Base-by-base conservation (phyloP, 1,140 invertebrate genomes). In the Solenopsis fugax region DNA sequence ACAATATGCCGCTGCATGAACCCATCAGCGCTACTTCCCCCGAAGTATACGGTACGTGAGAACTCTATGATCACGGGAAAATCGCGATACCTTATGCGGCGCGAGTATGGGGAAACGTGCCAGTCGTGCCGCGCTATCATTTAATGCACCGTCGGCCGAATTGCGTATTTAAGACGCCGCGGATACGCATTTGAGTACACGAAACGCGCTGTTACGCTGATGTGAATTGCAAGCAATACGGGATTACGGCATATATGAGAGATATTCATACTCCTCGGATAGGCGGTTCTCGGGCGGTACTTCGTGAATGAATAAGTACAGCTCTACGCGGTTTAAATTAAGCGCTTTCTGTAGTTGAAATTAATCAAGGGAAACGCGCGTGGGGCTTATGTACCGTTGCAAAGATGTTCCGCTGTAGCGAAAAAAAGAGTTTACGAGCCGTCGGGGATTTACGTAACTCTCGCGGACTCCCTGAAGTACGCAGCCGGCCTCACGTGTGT, bases 1-100 rank as follows among this genome's bases (percentile, higher is more conserved):
- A 95, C 90, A 94, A 93, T 89, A 77, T 95, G 89, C 93, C 93
- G 76, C 87, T 94, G 62, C 93, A 95, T 90, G 94, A 95, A 85
- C 91, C 94, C 71, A 92, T 93, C 91, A 93, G 91, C 65, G 88
- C 90, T 52, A 81, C 72, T 45, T 85, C 84, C 71, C 89, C 81
- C 69, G 92, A 94, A 82, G 89, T 86, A 73, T 93, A 93, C 77
- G 89, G 94, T 94, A 90, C 48, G 89, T 90, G 71, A 69, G 56
- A 72, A 62, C 52, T 45, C 52, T 12, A 21, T 56, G 52, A 86
- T 77, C 78, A 62, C 41, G 29, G 1, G 54, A 84, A 60, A 67
- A 78, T 85, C 58, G 73, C 76, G 76, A 16, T 60, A 41, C 76
- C 60, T 69, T 81, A 50, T 50, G 41, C 41, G 37, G 62, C 62